Conservation (phyloP, 2,113 vertebrate genomes). For the Misgurnus anguillicaudatus region DNA sequence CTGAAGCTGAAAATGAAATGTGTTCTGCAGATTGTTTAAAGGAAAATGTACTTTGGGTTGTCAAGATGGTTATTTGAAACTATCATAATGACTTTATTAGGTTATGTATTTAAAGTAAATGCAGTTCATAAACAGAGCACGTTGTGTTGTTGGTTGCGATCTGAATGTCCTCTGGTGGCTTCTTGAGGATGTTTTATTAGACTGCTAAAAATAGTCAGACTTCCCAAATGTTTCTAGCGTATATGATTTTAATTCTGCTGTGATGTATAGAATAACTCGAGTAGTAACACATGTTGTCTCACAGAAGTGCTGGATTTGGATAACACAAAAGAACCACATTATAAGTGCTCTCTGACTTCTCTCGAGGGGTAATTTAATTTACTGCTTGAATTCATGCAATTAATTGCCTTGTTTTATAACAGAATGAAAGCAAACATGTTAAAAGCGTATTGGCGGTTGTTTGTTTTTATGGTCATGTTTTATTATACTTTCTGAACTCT, state of each 20-base stretch:
- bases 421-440: constrained; percentile 9
- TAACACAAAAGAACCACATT: constrained; percentile 22
- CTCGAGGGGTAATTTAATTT: constrained; percentile 2
- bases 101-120: constrained; percentile 28
- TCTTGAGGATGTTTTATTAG: background rate
- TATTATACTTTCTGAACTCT: background rate
- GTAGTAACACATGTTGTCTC: constrained; percentile 4
- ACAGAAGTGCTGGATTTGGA: background rate
- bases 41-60: constrained; percentile 12
- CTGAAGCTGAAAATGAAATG: constrained; percentile 31
- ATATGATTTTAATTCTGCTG: background rate
- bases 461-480: background rate
- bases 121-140: constrained; percentile 26
- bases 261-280: background rate
- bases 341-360: constrained; percentile 4
- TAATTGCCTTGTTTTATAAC: constrained; percentile 26
- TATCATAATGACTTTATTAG: constrained; percentile 23
- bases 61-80: constrained; percentile 14
- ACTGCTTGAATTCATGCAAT: constrained; percentile 9
- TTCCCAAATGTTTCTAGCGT: constrained; percentile 20
- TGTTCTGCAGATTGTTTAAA: constrained; percentile 14
- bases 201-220: constrained; percentile 12
- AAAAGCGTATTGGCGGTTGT: background rate
- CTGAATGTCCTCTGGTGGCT: background rate
- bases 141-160: constrained; percentile 1